Percentiles rank a stretch among this genome's conserved stretches.
Evolutionary conservation across 1,140 invertebrate genomes (phyloP).

Genomic region (Nasonia giraulti): DNA sequence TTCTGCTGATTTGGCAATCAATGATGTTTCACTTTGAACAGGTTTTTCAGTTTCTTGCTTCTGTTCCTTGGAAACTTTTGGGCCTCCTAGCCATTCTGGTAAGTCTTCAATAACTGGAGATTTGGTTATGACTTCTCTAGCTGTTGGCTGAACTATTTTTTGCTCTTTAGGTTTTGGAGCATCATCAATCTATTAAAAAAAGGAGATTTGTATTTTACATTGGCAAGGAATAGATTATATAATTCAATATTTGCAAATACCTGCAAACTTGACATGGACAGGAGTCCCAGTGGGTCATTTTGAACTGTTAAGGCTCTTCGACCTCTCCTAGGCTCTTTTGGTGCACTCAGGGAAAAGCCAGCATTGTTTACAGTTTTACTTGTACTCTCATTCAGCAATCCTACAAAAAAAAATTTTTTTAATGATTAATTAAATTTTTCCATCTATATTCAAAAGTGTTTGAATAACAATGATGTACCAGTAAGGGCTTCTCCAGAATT

Average conservation of each 20-base stretch:
- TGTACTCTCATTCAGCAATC: conserved; percentile 34
- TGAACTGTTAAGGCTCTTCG: conserved; percentile 55
- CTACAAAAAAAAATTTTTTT: conserved; percentile 35
- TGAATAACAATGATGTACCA: conserved; percentile 44
- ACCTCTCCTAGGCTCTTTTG: conserved; percentile 61
- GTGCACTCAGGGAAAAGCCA: conserved; percentile 52
- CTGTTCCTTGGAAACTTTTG: conserved; percentile 54
- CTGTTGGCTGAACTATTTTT: conserved; percentile 24
- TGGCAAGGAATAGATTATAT: not conserved
- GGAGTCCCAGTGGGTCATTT: conserved; percentile 64
- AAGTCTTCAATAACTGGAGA: conserved; percentile 57
- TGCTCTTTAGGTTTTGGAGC: conserved; percentile 44
- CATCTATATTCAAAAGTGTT: not conserved
- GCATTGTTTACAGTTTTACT: conserved; percentile 39
- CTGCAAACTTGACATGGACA: conserved; percentile 54
- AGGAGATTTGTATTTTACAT: not conserved
- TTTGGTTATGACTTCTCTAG: conserved; percentile 33
- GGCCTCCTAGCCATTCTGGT: conserved; percentile 68
- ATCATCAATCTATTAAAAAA: conserved; percentile 36
- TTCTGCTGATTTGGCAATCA: conserved; percentile 22
- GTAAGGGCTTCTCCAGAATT: conserved; percentile 34
- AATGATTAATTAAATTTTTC: conserved; percentile 10
- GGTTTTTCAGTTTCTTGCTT: conserved; percentile 44
- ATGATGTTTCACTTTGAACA: conserved; percentile 28
- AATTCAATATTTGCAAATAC: conserved; percentile 17